These are phyloP conservation scores for Thamnophis elegans DNA, from an alignment of 2,797 vertebrate genomes.

Conservation along the genomic window DNA sequence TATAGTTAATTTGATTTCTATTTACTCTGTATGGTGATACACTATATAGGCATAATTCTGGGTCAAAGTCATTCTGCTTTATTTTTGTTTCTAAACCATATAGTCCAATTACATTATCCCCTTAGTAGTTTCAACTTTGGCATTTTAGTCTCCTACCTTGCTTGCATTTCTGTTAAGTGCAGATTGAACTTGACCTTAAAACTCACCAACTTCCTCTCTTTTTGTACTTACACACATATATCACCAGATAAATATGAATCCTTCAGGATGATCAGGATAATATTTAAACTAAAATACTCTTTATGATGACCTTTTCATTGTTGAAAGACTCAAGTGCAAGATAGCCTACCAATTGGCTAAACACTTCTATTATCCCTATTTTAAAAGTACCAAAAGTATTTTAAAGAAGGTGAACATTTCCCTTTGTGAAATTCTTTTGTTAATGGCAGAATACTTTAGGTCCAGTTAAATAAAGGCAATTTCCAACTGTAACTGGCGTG, in stretches of 20 bases:
- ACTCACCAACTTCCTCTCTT: neutral
- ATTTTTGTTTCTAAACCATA: neutral
- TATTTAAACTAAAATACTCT: neutral
- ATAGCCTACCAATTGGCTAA: neutral
- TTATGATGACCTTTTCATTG: neutral
- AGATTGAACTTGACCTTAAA: neutral
- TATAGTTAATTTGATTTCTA: neutral
- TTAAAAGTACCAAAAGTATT: neutral
- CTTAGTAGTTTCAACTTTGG: neutral
- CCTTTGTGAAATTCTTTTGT: neutral
- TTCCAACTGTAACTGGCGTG: neutral
- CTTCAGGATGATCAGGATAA: neutral
- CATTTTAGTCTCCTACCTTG: neutral
- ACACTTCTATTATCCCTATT: neutral
- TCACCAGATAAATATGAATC: neutral
- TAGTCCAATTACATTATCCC: neutral
- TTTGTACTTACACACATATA: neutral
- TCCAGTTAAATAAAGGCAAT: neutral
- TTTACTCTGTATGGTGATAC: neutral
- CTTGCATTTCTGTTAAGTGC: neutral
- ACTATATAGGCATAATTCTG: neutral
- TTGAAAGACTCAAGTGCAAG: neutral
- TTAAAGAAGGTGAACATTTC: neutral
- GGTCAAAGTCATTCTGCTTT: neutral
- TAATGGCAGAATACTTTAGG: neutral